Percentiles rank a stretch among this genome's conserved stretches.
Conservation (phyloP, 2,797 vertebrate species). For the Kryptolebias ocellatus region DNA sequence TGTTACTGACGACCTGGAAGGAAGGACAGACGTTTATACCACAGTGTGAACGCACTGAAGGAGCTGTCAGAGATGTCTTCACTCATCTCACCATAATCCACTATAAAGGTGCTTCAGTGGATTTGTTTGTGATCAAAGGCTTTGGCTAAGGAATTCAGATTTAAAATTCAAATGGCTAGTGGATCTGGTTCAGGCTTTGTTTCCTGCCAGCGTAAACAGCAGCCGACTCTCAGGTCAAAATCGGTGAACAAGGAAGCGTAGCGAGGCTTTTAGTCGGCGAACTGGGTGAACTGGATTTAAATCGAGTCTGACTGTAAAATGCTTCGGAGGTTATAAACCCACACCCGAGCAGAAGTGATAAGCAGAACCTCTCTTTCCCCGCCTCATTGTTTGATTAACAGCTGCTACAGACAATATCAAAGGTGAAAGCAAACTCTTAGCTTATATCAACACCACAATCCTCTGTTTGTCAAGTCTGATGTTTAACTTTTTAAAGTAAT, state of each 20-base stretch:
- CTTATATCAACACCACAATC: not conserved
- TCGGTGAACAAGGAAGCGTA: not conserved
- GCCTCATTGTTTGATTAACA: constrained; percentile 1
- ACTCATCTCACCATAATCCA: not conserved
- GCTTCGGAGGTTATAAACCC: not conserved
- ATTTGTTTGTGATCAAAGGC: not conserved
- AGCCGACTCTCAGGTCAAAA: not conserved
- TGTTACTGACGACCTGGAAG: constrained; percentile 77
- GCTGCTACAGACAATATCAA: not conserved
- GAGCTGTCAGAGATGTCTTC: too few species aligned
- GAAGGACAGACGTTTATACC: not conserved
- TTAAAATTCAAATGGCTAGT: too few species aligned
- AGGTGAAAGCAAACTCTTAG: not conserved
- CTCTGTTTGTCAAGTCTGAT: not conserved
- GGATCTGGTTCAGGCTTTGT: not conserved
- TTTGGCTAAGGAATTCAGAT: too few species aligned
- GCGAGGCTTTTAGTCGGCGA: constrained; percentile 19
- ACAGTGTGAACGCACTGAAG: too few species aligned
- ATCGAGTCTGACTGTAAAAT: constrained; percentile 34
- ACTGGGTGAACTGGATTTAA: constrained; percentile 60
- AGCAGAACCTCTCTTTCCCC: not conserved
- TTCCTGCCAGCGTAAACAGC: not conserved
- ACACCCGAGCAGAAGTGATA: not conserved
- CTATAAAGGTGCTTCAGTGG: not conserved
- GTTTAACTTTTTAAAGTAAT: constrained; percentile 3